Conservation (phyloP, 2,888 invertebrate species). For the Entomobrya proxima region DNA sequence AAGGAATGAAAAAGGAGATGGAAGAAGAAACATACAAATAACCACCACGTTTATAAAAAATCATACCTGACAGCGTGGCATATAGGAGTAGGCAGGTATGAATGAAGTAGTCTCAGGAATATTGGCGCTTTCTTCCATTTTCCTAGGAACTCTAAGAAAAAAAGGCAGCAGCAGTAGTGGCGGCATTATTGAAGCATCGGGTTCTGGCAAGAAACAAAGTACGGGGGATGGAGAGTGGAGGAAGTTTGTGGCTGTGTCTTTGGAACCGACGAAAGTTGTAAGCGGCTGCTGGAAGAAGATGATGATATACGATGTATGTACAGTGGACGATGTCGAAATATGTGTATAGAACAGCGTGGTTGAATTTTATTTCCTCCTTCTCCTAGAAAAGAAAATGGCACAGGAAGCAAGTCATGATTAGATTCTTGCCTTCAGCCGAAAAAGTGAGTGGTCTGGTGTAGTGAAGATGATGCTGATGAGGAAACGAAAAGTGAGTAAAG, state of each 20-base stretch:
- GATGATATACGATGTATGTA: neutral
- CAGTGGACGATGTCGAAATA: neutral
- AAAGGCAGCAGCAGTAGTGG: no score
- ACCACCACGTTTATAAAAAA: neutral
- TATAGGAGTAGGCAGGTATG: no score
- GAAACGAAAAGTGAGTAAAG: constrained; percentile 59
- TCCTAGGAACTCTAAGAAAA: no score
- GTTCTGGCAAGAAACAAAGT: neutral
- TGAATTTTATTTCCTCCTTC: constrained; percentile 39
- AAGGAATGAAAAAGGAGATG: constrained; percentile 44
- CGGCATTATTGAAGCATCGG: no score
- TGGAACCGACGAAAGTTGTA: neutral
- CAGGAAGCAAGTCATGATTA: constrained; percentile 66
- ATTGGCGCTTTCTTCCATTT: no score
- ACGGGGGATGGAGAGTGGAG: neutral
- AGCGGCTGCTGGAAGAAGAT: neutral
- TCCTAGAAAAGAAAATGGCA: constrained; percentile 39
- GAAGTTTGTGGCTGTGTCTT: neutral
- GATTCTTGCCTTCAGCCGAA: constrained; percentile 57
- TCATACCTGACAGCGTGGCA: neutral
- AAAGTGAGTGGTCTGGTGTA: constrained; percentile 22
- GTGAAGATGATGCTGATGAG: constrained; percentile 43
- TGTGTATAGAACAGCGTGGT: neutral
- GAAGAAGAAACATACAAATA: neutral
- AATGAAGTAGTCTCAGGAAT: no score